Conservation (phyloP, 2,888 invertebrate species). For the Hyposoter didymator region DNA sequence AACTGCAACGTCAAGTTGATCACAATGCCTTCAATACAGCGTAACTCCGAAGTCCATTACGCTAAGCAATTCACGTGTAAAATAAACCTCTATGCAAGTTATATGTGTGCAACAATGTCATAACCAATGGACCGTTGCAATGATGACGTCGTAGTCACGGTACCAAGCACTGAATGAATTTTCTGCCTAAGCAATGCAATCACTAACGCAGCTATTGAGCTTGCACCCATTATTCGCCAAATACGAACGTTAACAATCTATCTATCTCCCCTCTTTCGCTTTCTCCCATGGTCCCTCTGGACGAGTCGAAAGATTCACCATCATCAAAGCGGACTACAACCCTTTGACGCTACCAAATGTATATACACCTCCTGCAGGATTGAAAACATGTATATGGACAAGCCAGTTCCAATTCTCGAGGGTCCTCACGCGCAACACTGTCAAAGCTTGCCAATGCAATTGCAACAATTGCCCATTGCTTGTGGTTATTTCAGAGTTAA, state of each 20-base stretch:
- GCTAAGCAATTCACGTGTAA: constrained; percentile 45
- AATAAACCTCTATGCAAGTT: constrained; percentile 9
- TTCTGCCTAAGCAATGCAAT: constrained; percentile 33
- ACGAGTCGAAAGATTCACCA: constrained; percentile 40
- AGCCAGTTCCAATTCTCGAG: not conserved
- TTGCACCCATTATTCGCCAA: constrained; percentile 22
- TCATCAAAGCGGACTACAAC: constrained; percentile 43
- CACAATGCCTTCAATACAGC: constrained; percentile 55
- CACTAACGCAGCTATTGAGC: constrained; percentile 6
- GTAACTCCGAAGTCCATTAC: constrained; percentile 53
- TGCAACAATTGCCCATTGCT: constrained; percentile 24
- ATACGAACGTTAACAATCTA: constrained; percentile 28
- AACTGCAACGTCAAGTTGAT: constrained; percentile 46
- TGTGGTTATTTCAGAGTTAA: constrained; percentile 38
- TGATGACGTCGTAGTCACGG: constrained; percentile 37
- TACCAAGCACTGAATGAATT: constrained; percentile 44
- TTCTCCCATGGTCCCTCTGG: not conserved
- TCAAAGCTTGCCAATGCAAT: constrained; percentile 36
- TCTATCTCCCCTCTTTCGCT: constrained; percentile 7
- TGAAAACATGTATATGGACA: not conserved
- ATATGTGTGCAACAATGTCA: constrained; percentile 20
- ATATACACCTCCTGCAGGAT: not conserved
- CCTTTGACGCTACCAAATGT: constrained; percentile 50
- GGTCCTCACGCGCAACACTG: not conserved
- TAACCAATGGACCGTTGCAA: constrained; percentile 10